Evolutionary conservation across 2,888 invertebrate species (phyloP), one percentile per base, ranked within the genome.

Genomic region (Acrocyrtus sp.): DNA sequence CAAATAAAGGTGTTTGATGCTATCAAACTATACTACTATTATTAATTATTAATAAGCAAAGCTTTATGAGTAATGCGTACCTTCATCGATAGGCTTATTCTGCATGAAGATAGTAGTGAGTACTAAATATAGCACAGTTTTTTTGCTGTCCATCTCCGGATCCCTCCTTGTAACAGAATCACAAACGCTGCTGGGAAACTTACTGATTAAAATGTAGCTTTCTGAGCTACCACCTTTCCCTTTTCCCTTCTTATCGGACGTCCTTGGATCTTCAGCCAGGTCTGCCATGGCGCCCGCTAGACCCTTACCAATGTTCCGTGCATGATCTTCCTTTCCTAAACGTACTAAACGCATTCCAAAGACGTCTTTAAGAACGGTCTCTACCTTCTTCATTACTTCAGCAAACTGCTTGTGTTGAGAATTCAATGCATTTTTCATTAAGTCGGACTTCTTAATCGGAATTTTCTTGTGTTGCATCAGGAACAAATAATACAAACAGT

Each of bases 391-490:
- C 41, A 80, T 73, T 0, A 78, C 74, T 21, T 75, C 72, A 12
- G 61, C 10, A 34, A 78, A 79, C 17, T 68, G 57, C n/a, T 76
- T 74, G 0, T 21, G 24, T 19, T 80, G 76, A 4, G 72, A 69
- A 45, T 80, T 78, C 79, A 81, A 77, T 0, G 77, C 76, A 57
- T 77, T 47, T 48, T 77, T 78, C 4, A 78, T 48, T 39, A 81
- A 45, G 21, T 81, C 81, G 1, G 74, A 39, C 21, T 76, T 48
- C 43, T 81, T 81, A 5, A 77, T 63, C 0, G 81, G 81, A 22
- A 73, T 17, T 41, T 78, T 78, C 66, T 78, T 78, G 27, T 76
- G 72, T 24, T 81, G 79, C 47, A 47, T 53, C 3, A 80, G 48
- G 0, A 81, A 68, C 43, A 80, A 65, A 17, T 78, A 80, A 50